Base-by-base conservation (phyloP, 2,113 vertebrate species). In the Geococcyx californianus region DNA sequence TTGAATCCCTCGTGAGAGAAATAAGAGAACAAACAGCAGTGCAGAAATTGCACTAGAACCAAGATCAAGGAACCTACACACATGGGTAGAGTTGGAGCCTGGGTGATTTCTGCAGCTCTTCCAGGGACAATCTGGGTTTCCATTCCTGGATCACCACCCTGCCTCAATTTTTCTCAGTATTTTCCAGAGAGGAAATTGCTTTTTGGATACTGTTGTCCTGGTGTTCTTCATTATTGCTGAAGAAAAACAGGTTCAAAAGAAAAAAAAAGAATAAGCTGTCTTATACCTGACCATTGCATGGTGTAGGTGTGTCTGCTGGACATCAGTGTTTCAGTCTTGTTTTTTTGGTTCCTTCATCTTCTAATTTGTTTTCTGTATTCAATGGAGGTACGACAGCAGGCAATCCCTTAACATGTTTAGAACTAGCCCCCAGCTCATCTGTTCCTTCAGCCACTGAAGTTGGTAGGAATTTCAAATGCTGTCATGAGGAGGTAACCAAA, bases 11-110 rank as follows among this genome's bases (percentile, higher is more conserved):
- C 18, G 11, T n/a, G 40, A 63, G 29, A 77, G 15, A 45, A 90
- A 52, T 7, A 55, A 60, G 51, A 13, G 13, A 38, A 33, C 13
- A n/a, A 34, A 29, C 16, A 60, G 29, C 14, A 38, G 2, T 16
- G 18, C 3, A 36, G 13, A 69, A 76, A 62, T 4, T 2, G 1
- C 59, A 6, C 15, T 31, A 25, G 25, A 76, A 56, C 17, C 5
- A 11, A 42, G 25, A 54, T 2, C 1, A 3, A 69, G 54, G 63
- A 45, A 34, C 9, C 11, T 31, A 10, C 4, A 7, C 0, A 0
- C 1, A 0, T 8, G 4, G 44, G 16, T 13, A 63, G 25, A 73
- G 29, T 13, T 64, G 59, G n/a, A 77, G 21, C 31, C 6, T 7
- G 2, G 11, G 8, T 64, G 38, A n/a, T 64, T 59, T 42, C 14